Conservation (phyloP, 2,888 invertebrate species). For the Dermolepida albohirtum region DNA sequence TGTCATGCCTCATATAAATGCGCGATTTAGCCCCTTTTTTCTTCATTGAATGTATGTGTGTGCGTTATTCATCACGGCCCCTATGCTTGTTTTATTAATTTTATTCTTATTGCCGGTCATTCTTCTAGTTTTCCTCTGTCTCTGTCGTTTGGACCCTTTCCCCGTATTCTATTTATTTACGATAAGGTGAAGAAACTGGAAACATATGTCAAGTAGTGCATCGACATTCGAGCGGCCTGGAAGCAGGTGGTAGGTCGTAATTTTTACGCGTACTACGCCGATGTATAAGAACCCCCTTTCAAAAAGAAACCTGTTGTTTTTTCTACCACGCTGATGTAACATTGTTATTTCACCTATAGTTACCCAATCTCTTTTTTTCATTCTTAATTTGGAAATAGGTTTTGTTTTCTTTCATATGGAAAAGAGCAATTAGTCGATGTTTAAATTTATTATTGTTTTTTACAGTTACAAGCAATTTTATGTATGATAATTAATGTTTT, state of each 20-base stretch:
- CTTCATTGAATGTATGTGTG: neutral
- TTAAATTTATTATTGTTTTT: too few relatives aligned
- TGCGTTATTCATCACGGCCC: constrained; percentile 46
- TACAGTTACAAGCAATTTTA: too few relatives aligned
- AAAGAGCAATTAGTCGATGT: too few relatives aligned
- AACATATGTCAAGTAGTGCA: constrained; percentile 56
- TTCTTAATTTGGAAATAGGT: constrained; percentile 48
- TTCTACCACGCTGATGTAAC: constrained; percentile 24
- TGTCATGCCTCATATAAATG: neutral
- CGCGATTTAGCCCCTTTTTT: constrained; percentile 24
- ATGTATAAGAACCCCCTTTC: constrained; percentile 30
- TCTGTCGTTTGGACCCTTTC: neutral
- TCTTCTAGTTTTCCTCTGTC: constrained; percentile 28
- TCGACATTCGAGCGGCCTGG: constrained; percentile 46
- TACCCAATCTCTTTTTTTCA: constrained; percentile 49
- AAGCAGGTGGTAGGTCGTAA: constrained; percentile 53
- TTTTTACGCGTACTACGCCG: constrained; percentile 43
- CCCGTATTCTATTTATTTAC: constrained; percentile 45
- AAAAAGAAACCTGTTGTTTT: constrained; percentile 49
- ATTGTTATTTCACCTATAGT: constrained; percentile 45
- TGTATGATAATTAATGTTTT: too few relatives aligned
- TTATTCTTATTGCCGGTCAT: constrained; percentile 48
- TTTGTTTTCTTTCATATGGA: constrained; percentile 2
- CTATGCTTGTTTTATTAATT: constrained; percentile 54
- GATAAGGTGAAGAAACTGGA: constrained; percentile 56